Evolutionary conservation across 2,888 invertebrate species (phyloP).

Genomic region (Ethmia dodecea): DNA sequence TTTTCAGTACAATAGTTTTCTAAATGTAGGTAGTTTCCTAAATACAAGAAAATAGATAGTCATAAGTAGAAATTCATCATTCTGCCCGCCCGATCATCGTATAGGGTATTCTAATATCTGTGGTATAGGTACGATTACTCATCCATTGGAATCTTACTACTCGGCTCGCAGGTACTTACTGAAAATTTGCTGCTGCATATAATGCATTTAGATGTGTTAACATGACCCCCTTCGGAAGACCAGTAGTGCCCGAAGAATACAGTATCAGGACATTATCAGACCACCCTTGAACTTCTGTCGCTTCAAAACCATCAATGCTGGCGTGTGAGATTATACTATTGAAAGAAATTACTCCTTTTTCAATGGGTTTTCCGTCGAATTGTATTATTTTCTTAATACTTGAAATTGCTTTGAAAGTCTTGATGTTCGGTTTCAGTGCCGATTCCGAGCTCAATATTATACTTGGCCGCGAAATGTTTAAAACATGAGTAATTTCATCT

Average conservation of each 20-base stretch:
- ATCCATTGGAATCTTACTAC: no score
- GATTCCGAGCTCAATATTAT: conserved; percentile 78
- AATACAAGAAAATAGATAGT: no score
- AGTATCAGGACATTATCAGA: conserved; percentile 48
- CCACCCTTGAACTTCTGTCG: conserved; percentile 23
- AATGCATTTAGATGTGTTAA: conserved; percentile 75
- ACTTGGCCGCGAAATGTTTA: conserved; percentile 81
- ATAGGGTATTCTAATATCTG: no score
- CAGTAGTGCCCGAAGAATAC: conserved; percentile 85
- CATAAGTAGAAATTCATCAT: no score
- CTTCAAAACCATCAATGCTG: conserved; percentile 20
- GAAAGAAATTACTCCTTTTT: conserved; percentile 15
- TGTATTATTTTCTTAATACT: conserved; percentile 76
- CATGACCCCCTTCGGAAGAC: conserved; percentile 87
- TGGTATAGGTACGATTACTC: no score
- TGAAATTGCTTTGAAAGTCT: conserved; percentile 28
- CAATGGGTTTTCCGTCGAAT: conserved; percentile 71
- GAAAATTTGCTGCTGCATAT: conserved; percentile 70
- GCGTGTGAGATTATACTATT: conserved; percentile 57
- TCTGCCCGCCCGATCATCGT: no score
- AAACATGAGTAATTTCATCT: conserved; percentile 70
- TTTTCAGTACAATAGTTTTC: no score
- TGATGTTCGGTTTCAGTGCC: conserved; percentile 32
- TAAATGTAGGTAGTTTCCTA: no score
- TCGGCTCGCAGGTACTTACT: no score